Conservation (phyloP, 2,888 invertebrate genomes). For the Morpho achilles region DNA sequence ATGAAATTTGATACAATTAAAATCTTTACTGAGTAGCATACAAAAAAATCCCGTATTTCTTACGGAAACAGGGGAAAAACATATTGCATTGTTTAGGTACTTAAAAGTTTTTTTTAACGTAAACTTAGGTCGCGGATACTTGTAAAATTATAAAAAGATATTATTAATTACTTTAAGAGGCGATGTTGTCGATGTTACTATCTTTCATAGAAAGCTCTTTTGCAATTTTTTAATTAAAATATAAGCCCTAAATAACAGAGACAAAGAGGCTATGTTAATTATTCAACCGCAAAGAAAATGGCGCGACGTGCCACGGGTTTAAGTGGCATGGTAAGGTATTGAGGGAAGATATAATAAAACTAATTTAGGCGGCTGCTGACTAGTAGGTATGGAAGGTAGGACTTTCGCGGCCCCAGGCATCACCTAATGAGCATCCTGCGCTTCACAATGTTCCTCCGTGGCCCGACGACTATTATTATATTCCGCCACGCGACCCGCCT, state of each 20-base stretch:
- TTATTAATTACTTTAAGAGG: too few species aligned
- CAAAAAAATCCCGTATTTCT: too few species aligned
- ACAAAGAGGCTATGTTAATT: constrained; percentile 11
- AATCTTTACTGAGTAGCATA: too few species aligned
- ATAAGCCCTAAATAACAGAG: neutral
- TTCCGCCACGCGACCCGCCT: constrained; percentile 55
- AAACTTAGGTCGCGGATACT: too few species aligned
- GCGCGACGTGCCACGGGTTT: constrained; percentile 19
- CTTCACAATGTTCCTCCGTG: constrained; percentile 69
- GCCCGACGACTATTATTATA: constrained; percentile 72
- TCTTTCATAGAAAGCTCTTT: too few species aligned
- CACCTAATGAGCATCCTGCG: constrained; percentile 77
- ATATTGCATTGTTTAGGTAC: too few species aligned
- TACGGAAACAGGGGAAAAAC: too few species aligned
- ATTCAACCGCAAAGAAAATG: constrained; percentile 16
- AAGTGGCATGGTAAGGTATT: constrained; percentile 30
- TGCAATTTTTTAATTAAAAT: too few species aligned
- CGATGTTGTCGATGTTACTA: too few species aligned
- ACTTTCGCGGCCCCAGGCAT: constrained; percentile 54
- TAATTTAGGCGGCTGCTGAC: constrained; percentile 32
- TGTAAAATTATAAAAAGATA: too few species aligned
- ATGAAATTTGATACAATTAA: too few species aligned
- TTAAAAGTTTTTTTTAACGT: too few species aligned
- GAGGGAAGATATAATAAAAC: constrained; percentile 34
- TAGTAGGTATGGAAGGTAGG: constrained; percentile 32